A percentile compares a stretch with the other conserved stretches of the same genome.
phyloP scores from a whole-genome alignment of 2,113 vertebrate species.

The Lagopus muta region DNA sequence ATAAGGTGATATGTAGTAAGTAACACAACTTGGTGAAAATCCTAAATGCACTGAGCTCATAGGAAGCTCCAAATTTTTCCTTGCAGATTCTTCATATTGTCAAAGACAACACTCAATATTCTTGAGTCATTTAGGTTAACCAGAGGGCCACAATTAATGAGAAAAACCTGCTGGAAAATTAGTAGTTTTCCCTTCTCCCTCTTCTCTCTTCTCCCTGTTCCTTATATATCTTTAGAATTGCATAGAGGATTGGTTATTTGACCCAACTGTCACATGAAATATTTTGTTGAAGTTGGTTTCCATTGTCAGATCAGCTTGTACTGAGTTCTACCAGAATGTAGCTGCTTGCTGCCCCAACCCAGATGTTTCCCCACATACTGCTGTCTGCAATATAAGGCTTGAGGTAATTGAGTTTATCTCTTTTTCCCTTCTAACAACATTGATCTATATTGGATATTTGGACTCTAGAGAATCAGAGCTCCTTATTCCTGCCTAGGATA shows the following conservation, averaged over 20 bases:
- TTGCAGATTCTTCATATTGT: not conserved
- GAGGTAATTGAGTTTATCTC: conserved; percentile 71
- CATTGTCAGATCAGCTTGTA: not conserved
- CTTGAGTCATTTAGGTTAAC: not conserved
- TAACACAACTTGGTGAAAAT: not conserved
- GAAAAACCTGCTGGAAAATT: not conserved
- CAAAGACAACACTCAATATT: not conserved
- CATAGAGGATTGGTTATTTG: not conserved
- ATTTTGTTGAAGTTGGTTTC: not conserved
- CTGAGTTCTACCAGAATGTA: conserved; percentile 1
- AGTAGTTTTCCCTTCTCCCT: not conserved
- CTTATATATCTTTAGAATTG: not conserved
- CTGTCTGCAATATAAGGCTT: conserved; percentile 12
- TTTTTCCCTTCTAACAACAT: conserved; percentile 38
- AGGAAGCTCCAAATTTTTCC: not conserved
- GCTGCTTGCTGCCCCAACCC: not conserved
- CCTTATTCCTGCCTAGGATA: conserved; percentile 60
- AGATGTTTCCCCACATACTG: not conserved
- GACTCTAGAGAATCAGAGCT: conserved; percentile 59
- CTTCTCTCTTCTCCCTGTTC: no score
- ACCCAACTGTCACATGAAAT: not conserved
- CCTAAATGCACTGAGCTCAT: not conserved
- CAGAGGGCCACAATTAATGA: not conserved
- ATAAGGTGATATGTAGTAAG: not conserved
- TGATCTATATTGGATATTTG: conserved; percentile 61